Evolutionary conservation across 2,113 vertebrate species (phyloP), one percentile per base, ranked within the genome.

Genomic region (Clarias batrachus): DNA sequence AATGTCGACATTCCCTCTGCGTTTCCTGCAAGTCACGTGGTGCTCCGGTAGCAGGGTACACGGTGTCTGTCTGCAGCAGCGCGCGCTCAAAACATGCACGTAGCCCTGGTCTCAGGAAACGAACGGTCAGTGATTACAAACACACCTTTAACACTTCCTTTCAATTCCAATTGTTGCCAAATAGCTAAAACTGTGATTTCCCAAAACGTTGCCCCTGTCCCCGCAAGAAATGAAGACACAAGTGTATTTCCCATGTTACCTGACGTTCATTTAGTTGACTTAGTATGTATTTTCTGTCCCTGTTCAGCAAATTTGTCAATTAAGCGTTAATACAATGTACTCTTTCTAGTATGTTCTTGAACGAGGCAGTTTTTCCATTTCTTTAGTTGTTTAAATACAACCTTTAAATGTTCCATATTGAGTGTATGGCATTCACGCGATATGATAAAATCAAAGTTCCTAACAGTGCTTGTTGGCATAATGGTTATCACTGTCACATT

Each of bases 11-110:
- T 83, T 76, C 77, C 62, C 27, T 52, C 59, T 65, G 74, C 81
- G 65, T 86, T 88, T 88, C 87, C 87, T 83, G 74, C 68, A 63
- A 87, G 81, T 90, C 89, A 90, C 89, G 89, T 90, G 89, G 76
- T 83, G 37, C 60, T 52, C 25, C 54, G 14, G 63, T 37, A 60
- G 83, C n/a, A 66, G 84, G 3, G 21, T 8, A 33, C 25, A 85
- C 6, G 21, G 25, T 63, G 10, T 33, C 1, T 37, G 16, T 4
- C 17, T 30, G 65, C 27, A 16, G 54, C 76, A 57, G 76, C 3
- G 76, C n/a, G 14, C 5, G 19, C 9, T 19, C 14, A 30, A 54
- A 77, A 30, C 54, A 59, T 19, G 54, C 78, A 41, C 78, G 7
- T 2, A 10, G 21, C 30, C 59, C 1, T 2, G 30, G 13, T 6